A percentile compares a stretch with the other conserved stretches of the same genome.
Conservation (phyloP, 2,113 vertebrate species). For the Apistogramma diplotaenia region DNA sequence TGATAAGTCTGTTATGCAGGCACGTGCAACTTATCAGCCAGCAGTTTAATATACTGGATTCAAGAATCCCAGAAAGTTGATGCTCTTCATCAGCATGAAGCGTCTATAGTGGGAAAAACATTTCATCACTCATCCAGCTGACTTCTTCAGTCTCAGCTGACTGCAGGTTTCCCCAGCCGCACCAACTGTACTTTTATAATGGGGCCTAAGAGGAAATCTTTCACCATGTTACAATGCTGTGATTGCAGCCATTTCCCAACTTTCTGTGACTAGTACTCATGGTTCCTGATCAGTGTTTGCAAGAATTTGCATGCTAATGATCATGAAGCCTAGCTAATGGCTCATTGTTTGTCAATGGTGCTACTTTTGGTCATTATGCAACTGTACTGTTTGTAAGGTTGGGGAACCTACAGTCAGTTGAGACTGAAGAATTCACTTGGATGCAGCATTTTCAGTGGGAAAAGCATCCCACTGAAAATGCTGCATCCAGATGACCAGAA, state of each 20-base stretch:
- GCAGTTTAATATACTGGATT: neutral
- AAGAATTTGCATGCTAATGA: neutral
- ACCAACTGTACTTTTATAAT: too few relatives aligned
- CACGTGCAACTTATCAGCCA: slow-evolving; percentile 7
- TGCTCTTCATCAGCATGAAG: too few relatives aligned
- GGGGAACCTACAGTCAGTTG: too few relatives aligned
- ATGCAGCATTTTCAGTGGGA: neutral
- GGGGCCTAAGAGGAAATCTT: neutral
- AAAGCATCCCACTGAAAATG: neutral
- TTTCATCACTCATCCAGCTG: neutral
- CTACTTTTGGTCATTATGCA: neutral
- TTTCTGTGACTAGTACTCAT: neutral
- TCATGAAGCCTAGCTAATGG: neutral
- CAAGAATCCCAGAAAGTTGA: too few relatives aligned
- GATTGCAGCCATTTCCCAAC: too few relatives aligned
- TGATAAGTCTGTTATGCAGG: slow-evolving; percentile 3
- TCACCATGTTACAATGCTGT: too few relatives aligned
- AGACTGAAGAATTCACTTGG: neutral
- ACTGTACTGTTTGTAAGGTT: too few relatives aligned
- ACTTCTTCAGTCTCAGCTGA: neutral
- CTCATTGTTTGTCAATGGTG: neutral
- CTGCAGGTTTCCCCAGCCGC: neutral
- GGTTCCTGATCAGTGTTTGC: neutral
- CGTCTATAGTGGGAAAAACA: too few relatives aligned
- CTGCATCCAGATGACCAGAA: rapidly evolving